A percentile compares a stretch with the other conserved stretches of the same genome.
These are phyloP conservation scores for Oreortyx pictus DNA, from an alignment of 2,797 vertebrate genomes.

Conservation along the genomic window DNA sequence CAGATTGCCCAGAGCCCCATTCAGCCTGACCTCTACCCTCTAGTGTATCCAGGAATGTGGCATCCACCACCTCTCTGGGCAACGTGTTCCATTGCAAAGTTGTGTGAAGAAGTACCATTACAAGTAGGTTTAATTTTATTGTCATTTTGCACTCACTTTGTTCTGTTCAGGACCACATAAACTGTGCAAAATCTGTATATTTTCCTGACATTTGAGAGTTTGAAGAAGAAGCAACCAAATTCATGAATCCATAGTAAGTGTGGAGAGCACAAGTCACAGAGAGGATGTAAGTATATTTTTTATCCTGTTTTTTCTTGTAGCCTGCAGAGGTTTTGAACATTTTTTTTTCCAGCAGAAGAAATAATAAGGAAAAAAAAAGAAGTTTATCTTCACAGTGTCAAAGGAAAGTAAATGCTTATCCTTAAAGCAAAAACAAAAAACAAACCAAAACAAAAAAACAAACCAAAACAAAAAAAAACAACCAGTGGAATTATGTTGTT, in stretches of 20 bases:
- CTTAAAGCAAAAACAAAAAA: not conserved
- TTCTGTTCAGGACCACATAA: not conserved
- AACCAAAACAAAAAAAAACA: too few relatives aligned
- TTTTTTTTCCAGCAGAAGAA: not conserved
- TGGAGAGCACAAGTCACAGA: not conserved
- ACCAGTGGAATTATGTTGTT: not conserved
- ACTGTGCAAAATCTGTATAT: not conserved
- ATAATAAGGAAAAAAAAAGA: not conserved
- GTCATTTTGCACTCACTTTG: not conserved
- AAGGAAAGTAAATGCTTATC: not conserved
- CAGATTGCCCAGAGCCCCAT: too few relatives aligned
- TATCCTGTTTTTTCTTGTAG: fast-evolving
- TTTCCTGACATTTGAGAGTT: not conserved
- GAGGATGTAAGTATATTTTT: not conserved
- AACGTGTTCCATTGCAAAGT: not conserved
- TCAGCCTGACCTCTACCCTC: too few relatives aligned
- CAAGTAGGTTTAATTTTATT: not conserved
- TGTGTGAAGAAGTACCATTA: not conserved
- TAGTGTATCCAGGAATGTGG: too few relatives aligned
- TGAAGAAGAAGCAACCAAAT: not conserved
- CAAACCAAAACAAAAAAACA: too few relatives aligned
- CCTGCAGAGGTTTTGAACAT: not conserved
- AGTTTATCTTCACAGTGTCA: not conserved
- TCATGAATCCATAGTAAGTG: not conserved
- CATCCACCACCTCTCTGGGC: too few relatives aligned